A percentile compares a stretch with the other conserved stretches of the same genome.
Conservation (phyloP, 2,797 vertebrate genomes). For the Coilia nasus region DNA sequence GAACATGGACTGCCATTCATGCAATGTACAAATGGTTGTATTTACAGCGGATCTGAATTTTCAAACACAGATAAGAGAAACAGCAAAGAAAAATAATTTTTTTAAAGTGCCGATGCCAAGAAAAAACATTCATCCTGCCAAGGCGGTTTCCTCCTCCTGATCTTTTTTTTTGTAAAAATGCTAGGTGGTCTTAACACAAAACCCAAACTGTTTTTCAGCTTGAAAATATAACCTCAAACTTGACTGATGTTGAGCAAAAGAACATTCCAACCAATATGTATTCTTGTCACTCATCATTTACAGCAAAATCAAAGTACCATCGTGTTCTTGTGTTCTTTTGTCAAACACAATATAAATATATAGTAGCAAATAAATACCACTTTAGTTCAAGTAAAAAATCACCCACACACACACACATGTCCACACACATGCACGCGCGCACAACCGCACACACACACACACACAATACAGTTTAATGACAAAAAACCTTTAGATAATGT, state of each 20-base stretch:
- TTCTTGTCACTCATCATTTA: background rate
- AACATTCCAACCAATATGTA: slow-evolving; percentile 5
- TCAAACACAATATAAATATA: too few species aligned
- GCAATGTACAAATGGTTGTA: background rate
- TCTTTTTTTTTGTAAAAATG: background rate
- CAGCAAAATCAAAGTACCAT: background rate
- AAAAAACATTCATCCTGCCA: background rate
- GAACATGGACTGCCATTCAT: background rate
- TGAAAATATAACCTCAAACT: background rate
- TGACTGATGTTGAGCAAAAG: background rate
- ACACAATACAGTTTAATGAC: too few species aligned
- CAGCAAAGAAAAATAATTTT: background rate
- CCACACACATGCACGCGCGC: too few species aligned
- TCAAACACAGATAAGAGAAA: background rate
- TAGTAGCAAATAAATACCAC: too few species aligned
- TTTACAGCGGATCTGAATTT: background rate
- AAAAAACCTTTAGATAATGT: too few species aligned
- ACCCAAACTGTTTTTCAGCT: background rate
- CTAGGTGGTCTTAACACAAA: background rate
- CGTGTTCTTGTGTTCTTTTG: background rate
- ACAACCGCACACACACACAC: too few species aligned
- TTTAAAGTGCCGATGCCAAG: background rate
- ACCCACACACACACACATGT: too few species aligned
- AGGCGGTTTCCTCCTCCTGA: background rate
- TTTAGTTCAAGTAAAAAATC: too few species aligned